A percentile compares a stretch with the other conserved stretches of the same genome.
Conservation (phyloP, 2,888 invertebrate genomes). For the Standfussiana lucernea region DNA sequence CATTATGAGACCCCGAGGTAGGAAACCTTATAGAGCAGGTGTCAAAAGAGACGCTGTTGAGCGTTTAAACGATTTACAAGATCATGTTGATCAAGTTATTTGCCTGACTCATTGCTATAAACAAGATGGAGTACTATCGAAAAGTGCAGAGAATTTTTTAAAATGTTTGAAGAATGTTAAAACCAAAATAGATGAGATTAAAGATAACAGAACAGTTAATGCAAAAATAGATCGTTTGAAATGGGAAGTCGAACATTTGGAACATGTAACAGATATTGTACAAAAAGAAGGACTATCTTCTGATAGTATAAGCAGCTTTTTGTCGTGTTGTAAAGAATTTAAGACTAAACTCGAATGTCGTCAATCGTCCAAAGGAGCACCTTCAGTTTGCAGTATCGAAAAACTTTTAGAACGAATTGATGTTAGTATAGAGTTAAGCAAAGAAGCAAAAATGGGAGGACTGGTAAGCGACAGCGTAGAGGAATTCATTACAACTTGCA, state of each 20-base stretch:
- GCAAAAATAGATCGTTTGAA: constrained; percentile 62
- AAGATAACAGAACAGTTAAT: constrained; percentile 31
- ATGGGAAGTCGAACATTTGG: constrained; percentile 63
- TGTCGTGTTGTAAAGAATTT: constrained; percentile 69
- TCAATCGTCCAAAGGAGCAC: constrained; percentile 39
- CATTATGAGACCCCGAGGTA: constrained; percentile 7
- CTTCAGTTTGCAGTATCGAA: constrained; percentile 30
- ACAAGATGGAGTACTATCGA: constrained; percentile 63
- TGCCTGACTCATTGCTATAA: constrained; percentile 67
- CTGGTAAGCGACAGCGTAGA: constrained; percentile 69
- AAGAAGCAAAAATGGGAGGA: constrained; percentile 68
- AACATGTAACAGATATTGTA: constrained; percentile 62
- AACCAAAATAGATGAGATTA: constrained; percentile 66
- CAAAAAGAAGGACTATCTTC: constrained; percentile 58
- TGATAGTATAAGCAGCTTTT: constrained; percentile 67
- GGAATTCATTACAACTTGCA: constrained; percentile 72
- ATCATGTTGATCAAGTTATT: constrained; percentile 67
- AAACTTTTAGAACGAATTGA: constrained; percentile 67
- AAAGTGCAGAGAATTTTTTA: constrained; percentile 69
- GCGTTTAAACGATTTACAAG: constrained; percentile 9
- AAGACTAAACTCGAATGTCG: constrained; percentile 66
- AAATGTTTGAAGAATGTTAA: constrained; percentile 68
- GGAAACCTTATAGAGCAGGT: background rate
- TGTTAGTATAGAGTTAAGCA: constrained; percentile 68
- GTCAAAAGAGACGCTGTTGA: background rate